A percentile compares a stretch with the other conserved stretches of the same genome.
Conservation (phyloP, 1,140 invertebrate genomes). For the Leucophenga varia region DNA sequence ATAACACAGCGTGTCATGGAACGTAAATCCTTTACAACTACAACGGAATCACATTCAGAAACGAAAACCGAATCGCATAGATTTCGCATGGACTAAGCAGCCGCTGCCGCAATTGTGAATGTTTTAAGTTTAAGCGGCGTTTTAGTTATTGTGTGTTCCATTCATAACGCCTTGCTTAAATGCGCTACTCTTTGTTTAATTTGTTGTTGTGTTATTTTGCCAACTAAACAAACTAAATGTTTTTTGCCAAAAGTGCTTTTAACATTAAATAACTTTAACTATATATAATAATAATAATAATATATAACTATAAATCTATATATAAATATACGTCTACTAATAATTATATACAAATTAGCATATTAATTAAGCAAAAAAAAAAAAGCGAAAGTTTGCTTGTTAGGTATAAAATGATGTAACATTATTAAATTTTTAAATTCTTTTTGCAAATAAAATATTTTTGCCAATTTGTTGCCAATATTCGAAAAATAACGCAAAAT, state of each 20-base stretch:
- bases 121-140: background rate
- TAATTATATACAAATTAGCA: no score
- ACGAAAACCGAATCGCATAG: constrained; percentile 55
- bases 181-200: no score
- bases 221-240: constrained; percentile 13
- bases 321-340: constrained; percentile 13
- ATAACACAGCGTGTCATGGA: constrained; percentile 61
- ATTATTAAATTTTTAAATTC: constrained; percentile 8
- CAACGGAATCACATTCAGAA: constrained; percentile 59
- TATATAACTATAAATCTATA: constrained; percentile 44
- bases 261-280: constrained; percentile 46
- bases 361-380: no score
- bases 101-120: background rate
- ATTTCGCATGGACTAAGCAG: constrained; percentile 51
- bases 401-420: no score
- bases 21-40: constrained; percentile 60
- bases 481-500: no score
- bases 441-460: constrained; percentile 13
- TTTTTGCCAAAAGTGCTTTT: constrained; percentile 56
- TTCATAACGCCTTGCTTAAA: no score
- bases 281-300: constrained; percentile 40
- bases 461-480: constrained; percentile 16
- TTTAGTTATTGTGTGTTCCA: background rate
- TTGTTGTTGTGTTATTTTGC: background rate
- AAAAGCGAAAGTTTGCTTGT: no score